Conservation (phyloP, 1,140 invertebrate species). For the Zaprionus gabonicus region DNA sequence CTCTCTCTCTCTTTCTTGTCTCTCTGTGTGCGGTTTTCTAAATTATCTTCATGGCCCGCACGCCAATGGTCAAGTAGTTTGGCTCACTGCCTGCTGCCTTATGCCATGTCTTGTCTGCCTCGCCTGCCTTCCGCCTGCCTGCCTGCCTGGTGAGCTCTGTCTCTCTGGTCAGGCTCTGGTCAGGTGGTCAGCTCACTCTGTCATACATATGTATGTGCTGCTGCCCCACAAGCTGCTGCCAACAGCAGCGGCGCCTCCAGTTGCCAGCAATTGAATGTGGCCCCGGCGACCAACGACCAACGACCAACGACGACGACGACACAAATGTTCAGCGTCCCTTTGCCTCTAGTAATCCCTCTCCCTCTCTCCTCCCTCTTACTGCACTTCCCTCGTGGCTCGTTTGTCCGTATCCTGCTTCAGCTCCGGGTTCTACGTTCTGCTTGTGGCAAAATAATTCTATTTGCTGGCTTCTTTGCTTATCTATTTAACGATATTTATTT, state of each 20-base stretch:
- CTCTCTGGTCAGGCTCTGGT: slow-evolving; percentile 5
- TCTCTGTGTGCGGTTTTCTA: slow-evolving; percentile 45
- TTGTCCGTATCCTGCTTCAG: slow-evolving; percentile 10
- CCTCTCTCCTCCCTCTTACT: not conserved
- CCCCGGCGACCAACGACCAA: slow-evolving; percentile 28
- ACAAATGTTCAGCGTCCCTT: slow-evolving; percentile 20
- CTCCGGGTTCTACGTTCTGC: slow-evolving; percentile 1
- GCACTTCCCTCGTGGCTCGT: slow-evolving; percentile 37
- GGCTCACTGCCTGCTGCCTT: slow-evolving; percentile 20
- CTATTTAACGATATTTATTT: slow-evolving; percentile 71
- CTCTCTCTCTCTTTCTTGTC: not conserved
- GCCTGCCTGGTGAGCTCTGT: not conserved
- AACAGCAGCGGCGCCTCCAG: slow-evolving; percentile 4
- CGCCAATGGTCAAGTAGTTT: slow-evolving; percentile 45
- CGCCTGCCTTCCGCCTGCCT: not conserved
- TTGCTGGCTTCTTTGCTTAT: slow-evolving; percentile 73
- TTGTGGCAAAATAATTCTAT: slow-evolving; percentile 61
- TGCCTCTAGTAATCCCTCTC: slow-evolving; percentile 2
- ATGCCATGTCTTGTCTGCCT: slow-evolving; percentile 20
- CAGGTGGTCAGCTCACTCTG: slow-evolving; percentile 9
- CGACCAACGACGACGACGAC: slow-evolving; percentile 26
- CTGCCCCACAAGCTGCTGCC: slow-evolving; percentile 2
- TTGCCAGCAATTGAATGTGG: slow-evolving; percentile 56
- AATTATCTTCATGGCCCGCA: slow-evolving; percentile 48
- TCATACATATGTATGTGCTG: slow-evolving; percentile 15